Conservation (phyloP, 1,140 invertebrate species). For the Dendroctonus ponderosae region DNA sequence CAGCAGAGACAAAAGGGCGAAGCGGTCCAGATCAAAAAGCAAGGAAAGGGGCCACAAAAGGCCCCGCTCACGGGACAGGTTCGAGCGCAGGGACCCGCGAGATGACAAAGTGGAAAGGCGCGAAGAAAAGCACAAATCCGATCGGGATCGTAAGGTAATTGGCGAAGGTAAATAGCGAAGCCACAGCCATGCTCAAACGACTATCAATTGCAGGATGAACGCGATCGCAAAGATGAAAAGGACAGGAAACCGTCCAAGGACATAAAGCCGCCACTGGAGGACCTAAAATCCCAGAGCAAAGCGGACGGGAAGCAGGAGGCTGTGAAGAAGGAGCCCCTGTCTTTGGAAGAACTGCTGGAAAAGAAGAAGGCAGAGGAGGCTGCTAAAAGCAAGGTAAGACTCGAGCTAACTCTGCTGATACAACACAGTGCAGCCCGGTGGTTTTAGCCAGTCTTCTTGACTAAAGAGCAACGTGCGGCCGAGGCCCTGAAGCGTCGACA, state of each 20-base stretch:
- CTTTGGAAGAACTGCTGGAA: slow-evolving; percentile 91
- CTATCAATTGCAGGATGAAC: slow-evolving; percentile 34
- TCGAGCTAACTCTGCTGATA: not conserved
- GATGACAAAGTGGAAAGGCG: slow-evolving; percentile 53
- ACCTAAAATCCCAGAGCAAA: slow-evolving; percentile 51
- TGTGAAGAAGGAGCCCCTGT: slow-evolving; percentile 84
- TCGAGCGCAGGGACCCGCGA: slow-evolving; percentile 51
- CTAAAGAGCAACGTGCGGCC: slow-evolving; percentile 90
- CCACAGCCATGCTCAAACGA: slow-evolving; percentile 36
- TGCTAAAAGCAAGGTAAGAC: slow-evolving; percentile 72
- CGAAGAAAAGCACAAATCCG: slow-evolving; percentile 42
- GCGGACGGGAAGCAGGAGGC: slow-evolving; percentile 47
- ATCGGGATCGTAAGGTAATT: slow-evolving; percentile 38
- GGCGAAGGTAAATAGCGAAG: too few species aligned
- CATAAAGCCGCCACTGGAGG: slow-evolving; percentile 44
- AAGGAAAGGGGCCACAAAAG: slow-evolving; percentile 46
- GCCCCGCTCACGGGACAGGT: slow-evolving; percentile 47
- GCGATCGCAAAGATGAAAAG: slow-evolving; percentile 49
- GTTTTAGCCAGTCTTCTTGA: slow-evolving; percentile 87
- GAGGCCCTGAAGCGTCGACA: slow-evolving; percentile 86
- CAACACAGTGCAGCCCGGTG: not conserved
- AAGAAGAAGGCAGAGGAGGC: slow-evolving; percentile 97
- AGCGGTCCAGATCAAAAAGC: slow-evolving; percentile 46
- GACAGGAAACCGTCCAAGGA: slow-evolving; percentile 44
- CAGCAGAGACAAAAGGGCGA: slow-evolving; percentile 46